phyloP scores from a whole-genome alignment of 2,888 invertebrate genomes.

The Artemia sinica region DNA sequence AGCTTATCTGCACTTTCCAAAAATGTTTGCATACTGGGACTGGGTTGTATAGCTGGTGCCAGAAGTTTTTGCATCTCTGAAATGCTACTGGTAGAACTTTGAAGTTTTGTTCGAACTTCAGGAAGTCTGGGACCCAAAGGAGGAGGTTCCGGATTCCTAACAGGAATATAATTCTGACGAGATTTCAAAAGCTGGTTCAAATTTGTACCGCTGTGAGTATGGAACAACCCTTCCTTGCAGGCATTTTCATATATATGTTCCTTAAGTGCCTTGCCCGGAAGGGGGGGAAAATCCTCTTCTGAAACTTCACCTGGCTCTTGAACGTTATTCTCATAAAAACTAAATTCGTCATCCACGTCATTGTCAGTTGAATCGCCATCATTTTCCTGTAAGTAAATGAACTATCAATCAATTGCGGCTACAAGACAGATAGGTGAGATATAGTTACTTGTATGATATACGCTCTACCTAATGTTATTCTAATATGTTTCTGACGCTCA shows the following conservation, averaged over 20 bases:
- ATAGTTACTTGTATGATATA: no score
- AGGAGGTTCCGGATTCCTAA: background rate
- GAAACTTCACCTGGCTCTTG: conserved; percentile 14
- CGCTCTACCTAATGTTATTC: no score
- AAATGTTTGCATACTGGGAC: conserved; percentile 43
- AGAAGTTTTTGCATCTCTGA: conserved; percentile 71
- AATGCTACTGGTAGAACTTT: conserved; percentile 64
- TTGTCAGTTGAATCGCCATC: conserved; percentile 16
- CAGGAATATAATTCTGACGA: background rate
- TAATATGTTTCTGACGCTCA: no score
- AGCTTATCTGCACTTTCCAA: background rate
- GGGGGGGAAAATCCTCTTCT: background rate
- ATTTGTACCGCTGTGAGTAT: background rate
- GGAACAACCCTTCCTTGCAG: background rate
- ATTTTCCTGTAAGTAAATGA: conserved; percentile 17
- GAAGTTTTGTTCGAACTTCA: conserved; percentile 62
- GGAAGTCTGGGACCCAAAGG: background rate
- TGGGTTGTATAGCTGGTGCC: conserved; percentile 53
- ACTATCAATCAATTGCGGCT: no score
- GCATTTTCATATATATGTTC: background rate
- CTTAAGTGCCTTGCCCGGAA: background rate
- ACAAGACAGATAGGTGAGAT: no score
- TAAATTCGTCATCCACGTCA: conserved; percentile 21
- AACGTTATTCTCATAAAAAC: conserved; percentile 25
- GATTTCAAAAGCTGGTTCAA: background rate